These are phyloP conservation scores for Harpalus rubripes DNA, from an alignment of 2,888 invertebrate species.

Conservation along the genomic window DNA sequence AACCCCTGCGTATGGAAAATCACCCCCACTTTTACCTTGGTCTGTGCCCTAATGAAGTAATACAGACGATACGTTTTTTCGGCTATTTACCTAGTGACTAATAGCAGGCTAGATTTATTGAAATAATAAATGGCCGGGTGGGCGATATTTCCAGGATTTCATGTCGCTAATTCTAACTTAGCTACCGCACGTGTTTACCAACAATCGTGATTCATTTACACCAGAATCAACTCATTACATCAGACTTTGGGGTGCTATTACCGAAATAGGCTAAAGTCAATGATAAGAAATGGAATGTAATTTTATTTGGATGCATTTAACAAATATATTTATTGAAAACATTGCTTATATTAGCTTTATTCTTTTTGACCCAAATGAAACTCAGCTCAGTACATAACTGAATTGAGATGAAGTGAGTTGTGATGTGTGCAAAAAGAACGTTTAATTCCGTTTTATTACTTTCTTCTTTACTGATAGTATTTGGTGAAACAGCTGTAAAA, in stretches of 20 bases:
- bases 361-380: too few relatives aligned
- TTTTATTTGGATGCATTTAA: too few relatives aligned
- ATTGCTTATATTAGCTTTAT: too few relatives aligned
- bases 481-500: too few relatives aligned
- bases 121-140: constrained; percentile 57
- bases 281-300: too few relatives aligned
- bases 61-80: constrained; percentile 59
- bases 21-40: constrained; percentile 3
- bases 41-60: constrained; percentile 58
- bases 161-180: constrained; percentile 43
- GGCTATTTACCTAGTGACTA: constrained; percentile 59
- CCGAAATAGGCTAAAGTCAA: neutral
- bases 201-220: constrained; percentile 51
- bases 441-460: too few relatives aligned
- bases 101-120: constrained; percentile 58
- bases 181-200: constrained; percentile 23
- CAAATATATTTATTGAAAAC: too few relatives aligned
- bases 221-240: constrained; percentile 31
- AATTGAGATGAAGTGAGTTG: too few relatives aligned
- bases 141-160: constrained; percentile 47
- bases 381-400: too few relatives aligned
- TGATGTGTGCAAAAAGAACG: too few relatives aligned
- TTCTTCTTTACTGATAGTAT: too few relatives aligned
- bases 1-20: constrained; percentile 21
- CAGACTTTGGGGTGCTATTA: neutral